Conservation (phyloP, 1,140 invertebrate species). For the Trichonephila clavata region DNA sequence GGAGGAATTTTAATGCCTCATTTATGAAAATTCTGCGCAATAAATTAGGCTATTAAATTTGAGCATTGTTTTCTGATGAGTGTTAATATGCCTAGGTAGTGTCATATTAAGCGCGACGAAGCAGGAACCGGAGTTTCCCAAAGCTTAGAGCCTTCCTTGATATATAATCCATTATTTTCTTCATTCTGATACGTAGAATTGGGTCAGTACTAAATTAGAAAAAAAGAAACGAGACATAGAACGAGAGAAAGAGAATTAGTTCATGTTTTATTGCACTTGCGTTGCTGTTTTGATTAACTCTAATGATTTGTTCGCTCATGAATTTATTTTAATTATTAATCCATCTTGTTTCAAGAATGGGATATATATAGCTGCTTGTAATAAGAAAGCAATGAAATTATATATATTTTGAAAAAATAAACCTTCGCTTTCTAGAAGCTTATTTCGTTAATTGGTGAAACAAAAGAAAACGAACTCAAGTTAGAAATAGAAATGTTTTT, state of each 20-base stretch:
- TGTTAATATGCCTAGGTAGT: slow-evolving; percentile 26
- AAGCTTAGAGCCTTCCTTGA: background rate
- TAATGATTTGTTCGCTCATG: background rate
- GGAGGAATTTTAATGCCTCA: slow-evolving; percentile 49
- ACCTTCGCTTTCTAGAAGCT: too few relatives aligned
- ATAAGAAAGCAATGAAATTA: background rate
- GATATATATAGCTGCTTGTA: background rate
- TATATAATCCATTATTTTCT: background rate
- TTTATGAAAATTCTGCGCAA: slow-evolving; percentile 56
- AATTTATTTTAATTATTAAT: background rate
- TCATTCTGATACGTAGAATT: background rate
- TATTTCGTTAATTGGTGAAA: too few relatives aligned
- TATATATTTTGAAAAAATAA: too few relatives aligned
- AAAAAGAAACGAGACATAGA: background rate
- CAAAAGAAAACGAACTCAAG: too few relatives aligned
- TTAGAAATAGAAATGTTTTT: too few relatives aligned
- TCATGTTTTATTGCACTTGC: background rate
- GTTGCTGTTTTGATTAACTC: background rate
- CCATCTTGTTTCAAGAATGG: background rate
- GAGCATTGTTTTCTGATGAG: slow-evolving; percentile 40
- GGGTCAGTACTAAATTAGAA: background rate
- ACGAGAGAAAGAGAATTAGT: background rate
- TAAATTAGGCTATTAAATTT: slow-evolving; percentile 70
- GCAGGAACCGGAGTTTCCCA: background rate
- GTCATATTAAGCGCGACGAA: background rate